Evolutionary conservation across 2,888 invertebrate species (phyloP).

Genomic region (Dendrolimus pini): DNA sequence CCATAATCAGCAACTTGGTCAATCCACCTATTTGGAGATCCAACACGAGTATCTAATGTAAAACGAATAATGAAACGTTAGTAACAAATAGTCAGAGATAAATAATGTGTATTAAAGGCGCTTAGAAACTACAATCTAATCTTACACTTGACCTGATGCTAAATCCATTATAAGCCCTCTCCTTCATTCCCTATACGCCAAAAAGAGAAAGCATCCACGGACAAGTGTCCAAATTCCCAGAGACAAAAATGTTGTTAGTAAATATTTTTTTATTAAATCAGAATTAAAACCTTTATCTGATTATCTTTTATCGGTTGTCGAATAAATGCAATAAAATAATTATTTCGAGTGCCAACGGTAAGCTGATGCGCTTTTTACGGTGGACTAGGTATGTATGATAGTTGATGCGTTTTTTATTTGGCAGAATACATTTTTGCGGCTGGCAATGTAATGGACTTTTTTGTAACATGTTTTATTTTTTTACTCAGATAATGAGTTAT

Average conservation of each 20-base stretch:
- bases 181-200: background rate
- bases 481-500: no score
- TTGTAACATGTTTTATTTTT: background rate
- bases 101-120: no score
- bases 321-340: conserved; percentile 21
- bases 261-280: conserved; percentile 26
- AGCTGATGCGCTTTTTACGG: background rate
- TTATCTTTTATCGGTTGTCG: conserved; percentile 56
- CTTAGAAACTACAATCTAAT: no score
- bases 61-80: no score
- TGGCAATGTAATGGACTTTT: background rate
- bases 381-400: background rate
- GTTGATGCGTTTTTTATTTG: background rate
- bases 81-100: no score
- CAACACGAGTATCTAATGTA: no score
- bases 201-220: background rate
- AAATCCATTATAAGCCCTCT: background rate
- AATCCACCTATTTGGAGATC: no score
- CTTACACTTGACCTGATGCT: no score
- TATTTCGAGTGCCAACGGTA: background rate
- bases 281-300: conserved; percentile 72
- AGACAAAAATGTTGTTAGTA: conserved; percentile 1
- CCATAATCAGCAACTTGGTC: no score
- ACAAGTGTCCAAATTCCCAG: background rate
- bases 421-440: background rate